Percentiles rank a stretch among this genome's conserved stretches.
Evolutionary conservation across 2,888 invertebrate genomes (phyloP).

Genomic region (Heterodera filipjevi): DNA sequence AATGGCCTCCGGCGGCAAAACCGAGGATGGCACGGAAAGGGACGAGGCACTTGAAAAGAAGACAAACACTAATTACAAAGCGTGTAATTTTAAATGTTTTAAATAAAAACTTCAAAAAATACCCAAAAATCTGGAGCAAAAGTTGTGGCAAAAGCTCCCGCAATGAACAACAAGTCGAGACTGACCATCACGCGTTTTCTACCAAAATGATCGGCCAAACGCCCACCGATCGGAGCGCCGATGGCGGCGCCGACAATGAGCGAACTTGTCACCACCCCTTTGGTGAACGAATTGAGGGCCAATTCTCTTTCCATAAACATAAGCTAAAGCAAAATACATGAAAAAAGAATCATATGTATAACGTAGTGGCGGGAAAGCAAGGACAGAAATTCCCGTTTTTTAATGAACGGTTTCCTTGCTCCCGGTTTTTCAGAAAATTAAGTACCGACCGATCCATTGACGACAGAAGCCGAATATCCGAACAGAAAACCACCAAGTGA

Average conservation of each 20-base stretch:
- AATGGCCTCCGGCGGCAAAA: slow-evolving; percentile 17
- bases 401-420: too few species aligned
- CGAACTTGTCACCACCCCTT: slow-evolving; percentile 69
- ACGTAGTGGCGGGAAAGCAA: too few species aligned
- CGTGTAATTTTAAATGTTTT: not conserved
- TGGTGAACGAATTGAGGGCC: not conserved
- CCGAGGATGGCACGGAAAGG: not conserved
- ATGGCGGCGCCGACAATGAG: slow-evolving; percentile 73
- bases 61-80: not conserved
- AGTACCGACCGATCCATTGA: not conserved
- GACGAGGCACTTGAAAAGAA: not conserved
- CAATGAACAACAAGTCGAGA: slow-evolving; percentile 6
- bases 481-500: slow-evolving; percentile 12
- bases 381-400: too few species aligned
- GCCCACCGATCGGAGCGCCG: slow-evolving; percentile 1
- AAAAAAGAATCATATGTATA: too few species aligned
- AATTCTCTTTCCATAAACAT: slow-evolving; percentile 14
- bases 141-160: not conserved
- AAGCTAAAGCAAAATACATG: not conserved
- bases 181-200: slow-evolving; percentile 3
- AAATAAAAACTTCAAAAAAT: not conserved
- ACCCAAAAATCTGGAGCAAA: slow-evolving; percentile 19
- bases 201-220: slow-evolving; percentile 6
- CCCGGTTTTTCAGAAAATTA: too few species aligned
- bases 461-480: slow-evolving; percentile 13